These are phyloP conservation scores for Channa striata DNA, from an alignment of 2,797 vertebrate species.

Conservation along the genomic window DNA sequence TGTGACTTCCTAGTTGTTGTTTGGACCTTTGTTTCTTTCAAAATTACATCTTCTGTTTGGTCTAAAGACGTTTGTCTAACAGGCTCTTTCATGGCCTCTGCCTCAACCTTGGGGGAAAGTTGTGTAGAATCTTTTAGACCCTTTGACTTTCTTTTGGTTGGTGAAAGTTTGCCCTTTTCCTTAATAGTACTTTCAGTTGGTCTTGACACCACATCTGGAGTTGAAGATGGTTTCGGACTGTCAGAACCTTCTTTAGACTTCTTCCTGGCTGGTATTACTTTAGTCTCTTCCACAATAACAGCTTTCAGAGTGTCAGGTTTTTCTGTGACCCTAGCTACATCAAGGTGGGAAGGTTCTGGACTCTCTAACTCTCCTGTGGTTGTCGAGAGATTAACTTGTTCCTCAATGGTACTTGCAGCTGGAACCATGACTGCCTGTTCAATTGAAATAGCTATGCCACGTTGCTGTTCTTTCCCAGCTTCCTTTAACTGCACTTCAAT, in stretches of 20 bases:
- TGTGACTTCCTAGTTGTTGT: slow-evolving; percentile 16
- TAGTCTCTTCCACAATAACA: slow-evolving; percentile 1
- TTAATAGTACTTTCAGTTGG: neutral
- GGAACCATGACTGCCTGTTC: neutral
- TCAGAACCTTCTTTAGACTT: neutral
- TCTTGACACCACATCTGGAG: neutral
- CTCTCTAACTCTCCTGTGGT: neutral
- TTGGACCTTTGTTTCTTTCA: neutral
- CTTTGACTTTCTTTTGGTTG: slow-evolving; percentile 28
- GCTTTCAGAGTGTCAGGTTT: neutral
- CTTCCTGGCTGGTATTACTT: neutral
- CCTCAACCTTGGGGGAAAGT: neutral
- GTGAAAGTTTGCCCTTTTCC: neutral
- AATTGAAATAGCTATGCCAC: neutral
- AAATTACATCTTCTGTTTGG: neutral
- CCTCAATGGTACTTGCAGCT: neutral
- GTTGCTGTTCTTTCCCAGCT: slow-evolving; percentile 15
- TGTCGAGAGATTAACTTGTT: neutral
- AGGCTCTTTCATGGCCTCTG: neutral
- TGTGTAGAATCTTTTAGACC: neutral
- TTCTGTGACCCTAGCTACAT: neutral
- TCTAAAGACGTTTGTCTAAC: neutral
- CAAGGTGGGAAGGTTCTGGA: neutral
- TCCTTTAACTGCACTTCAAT: neutral
- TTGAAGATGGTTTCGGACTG: slow-evolving; percentile 8